Base-by-base conservation (phyloP, 2,888 invertebrate genomes). In the Steinernema carpocapsae region DNA sequence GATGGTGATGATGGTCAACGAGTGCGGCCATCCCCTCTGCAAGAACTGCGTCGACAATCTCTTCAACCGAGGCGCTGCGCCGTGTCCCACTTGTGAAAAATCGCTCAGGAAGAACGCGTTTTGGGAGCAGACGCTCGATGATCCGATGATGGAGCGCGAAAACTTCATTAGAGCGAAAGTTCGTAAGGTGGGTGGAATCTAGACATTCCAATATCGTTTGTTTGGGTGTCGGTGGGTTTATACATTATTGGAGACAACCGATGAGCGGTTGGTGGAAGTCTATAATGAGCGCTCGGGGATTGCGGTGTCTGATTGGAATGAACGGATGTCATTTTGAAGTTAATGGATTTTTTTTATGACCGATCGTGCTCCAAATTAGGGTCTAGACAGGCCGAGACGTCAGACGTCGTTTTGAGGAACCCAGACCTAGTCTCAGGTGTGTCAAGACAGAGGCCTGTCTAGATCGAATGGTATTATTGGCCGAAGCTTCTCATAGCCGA, bases 1-100 rank as follows among this genome's bases (percentile, higher is more conserved):
- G 19, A 48, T 99, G 74, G 95, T 95, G 88, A 91, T 99, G 90
- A 93, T 97, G 94, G 97, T 97, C 78, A 99, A 99, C 88, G 92
- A 94, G 74, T 99, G 99, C 89, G 97, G 97, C 42, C 99, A 99
- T 90, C 93, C 95, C 48, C 90, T 99, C 84, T 99, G 99, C 90
- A 96, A 97, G 89, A 95, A 93, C 88, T 97, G 97, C 90, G 96
- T 99, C 45, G 96, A 97, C 88, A 90, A 96, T 77, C 90, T 99
- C 42, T 99, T 97, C 90, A 91, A 95, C 22, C 95, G 97, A 92
- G 99, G 95, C 46, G 94, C 96, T 43, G 97, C 95, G 14, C 92
- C 93, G 0, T 99, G 99, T 87, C 95, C 95, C 0, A 94, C 95
- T 87, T 86, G 86, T 71, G 92, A 92, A 87, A 93, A 94, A 22